phyloP scores from a whole-genome alignment of 2,113 vertebrate genomes.

The Campylomormyrus numenius region DNA sequence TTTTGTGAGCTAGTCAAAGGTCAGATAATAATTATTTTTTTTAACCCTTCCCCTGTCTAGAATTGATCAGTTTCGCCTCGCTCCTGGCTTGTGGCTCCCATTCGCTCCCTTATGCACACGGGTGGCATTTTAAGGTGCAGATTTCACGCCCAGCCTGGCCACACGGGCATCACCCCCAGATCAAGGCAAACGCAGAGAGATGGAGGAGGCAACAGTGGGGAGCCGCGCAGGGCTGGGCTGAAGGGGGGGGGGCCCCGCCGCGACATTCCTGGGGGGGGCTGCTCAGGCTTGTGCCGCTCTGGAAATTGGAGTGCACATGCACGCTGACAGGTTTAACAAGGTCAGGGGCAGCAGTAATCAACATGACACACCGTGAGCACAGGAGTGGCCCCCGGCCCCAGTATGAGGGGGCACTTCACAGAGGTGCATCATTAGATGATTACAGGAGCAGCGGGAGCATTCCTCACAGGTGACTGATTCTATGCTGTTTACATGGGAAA shows the following conservation, averaged over 20 bases:
- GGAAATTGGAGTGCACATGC: slow-evolving; percentile 8
- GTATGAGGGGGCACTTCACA: neutral
- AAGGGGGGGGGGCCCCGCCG: neutral
- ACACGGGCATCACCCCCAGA: neutral
- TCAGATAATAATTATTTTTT: slow-evolving; percentile 44
- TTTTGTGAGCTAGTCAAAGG: slow-evolving; percentile 51
- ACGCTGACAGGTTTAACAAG: slow-evolving; percentile 19
- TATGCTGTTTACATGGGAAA: neutral
- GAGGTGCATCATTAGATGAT: slow-evolving; percentile 39
- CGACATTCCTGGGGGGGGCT: neutral
- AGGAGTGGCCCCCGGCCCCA: slow-evolving; percentile 8
- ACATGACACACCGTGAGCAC: neutral
- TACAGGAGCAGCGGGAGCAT: slow-evolving; percentile 25
- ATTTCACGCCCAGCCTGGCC: neutral
- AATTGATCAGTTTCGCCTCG: slow-evolving; percentile 41
- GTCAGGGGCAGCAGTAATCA: slow-evolving; percentile 15
- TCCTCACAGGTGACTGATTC: slow-evolving; percentile 32
- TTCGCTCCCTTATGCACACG: neutral
- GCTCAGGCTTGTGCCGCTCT: neutral
- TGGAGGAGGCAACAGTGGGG: neutral
- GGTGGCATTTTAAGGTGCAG: neutral
- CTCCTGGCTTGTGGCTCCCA: neutral
- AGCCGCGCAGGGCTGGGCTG: neutral
- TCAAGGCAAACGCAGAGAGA: neutral
- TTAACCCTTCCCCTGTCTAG: slow-evolving; percentile 34